Base-by-base conservation (phyloP, 1,140 invertebrate genomes). In the Pogonognathellus flavescens region DNA sequence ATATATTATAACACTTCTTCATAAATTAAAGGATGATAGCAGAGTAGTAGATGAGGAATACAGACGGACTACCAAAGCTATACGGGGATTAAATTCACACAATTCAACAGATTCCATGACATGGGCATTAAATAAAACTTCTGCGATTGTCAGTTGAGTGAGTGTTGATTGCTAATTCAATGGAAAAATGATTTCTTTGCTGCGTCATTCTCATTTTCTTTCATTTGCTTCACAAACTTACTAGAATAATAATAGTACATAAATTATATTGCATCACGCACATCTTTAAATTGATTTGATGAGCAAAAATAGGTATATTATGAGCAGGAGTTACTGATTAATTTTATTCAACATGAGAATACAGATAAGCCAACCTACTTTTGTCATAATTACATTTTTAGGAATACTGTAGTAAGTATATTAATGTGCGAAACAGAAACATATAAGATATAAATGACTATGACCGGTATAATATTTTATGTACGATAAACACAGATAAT, bases 171-270 rank as follows among this genome's bases (percentile, higher is more conserved):
- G 31, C 41, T 49, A 76, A 76, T 76, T 76, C 31, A 76, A 76
- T 50, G 31, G 31, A 9, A 49, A 76, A 76, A 76, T 76, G 3
- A 50, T 50, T 18, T 76, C 70, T 76, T 49, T 76, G 70, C 70
- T 76, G 70, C 16, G 70, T 76, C 70, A 76, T 76, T 76, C 13
- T 49, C 41, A 50, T 76, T 76, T 76, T 76, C 25, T 76, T 31
- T 50, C 25, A 16, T 49, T 25, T 10, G 13, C n/a, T 8, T 16
- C 6, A 11, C 20, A 66, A 66, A 66, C n/a, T n/a, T n/a, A 66
- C 7, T 60, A 25, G 25, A 20, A 66, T 66, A 59, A 6, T 55
- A 55, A 1, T 55, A 9, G 1, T 55, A 59, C 6, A 18, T 59
- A 59, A 59, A 14, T 59, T n/a, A n/a, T n/a, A 59, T 72, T 13